These are phyloP conservation scores for Macrotrachela quadricornifera DNA, from an alignment of 1,140 invertebrate species.

Conservation along the genomic window DNA sequence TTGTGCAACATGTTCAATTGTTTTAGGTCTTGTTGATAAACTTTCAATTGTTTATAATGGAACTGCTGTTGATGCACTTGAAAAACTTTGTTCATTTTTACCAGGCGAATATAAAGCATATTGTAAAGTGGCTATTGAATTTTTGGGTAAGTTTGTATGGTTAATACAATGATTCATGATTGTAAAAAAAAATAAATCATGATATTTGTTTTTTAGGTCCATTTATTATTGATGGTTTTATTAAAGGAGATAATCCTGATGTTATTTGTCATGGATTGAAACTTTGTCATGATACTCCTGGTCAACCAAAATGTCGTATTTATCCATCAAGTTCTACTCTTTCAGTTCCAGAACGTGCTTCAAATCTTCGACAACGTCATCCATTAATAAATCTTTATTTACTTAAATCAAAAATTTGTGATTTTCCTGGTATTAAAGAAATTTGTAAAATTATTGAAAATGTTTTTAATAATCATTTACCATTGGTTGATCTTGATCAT, in stretches of 20 bases:
- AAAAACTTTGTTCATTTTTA: conserved; percentile 17
- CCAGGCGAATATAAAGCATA: conserved; percentile 9
- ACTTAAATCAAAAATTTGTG: too few relatives aligned
- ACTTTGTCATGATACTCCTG: conserved; percentile 15
- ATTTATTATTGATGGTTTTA: too few relatives aligned
- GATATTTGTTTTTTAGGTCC: too few relatives aligned
- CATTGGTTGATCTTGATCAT: too few relatives aligned
- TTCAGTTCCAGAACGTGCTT: too few relatives aligned
- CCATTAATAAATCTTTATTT: too few relatives aligned
- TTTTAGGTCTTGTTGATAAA: conserved; percentile 19
- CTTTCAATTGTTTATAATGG: conserved; percentile 19
- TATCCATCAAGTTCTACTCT: conserved; percentile 7
- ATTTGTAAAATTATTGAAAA: too few relatives aligned
- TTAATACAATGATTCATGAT: conserved; percentile 12
- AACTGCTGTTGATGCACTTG: conserved; percentile 13
- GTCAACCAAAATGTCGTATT: conserved; percentile 12
- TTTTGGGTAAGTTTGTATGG: conserved; percentile 13
- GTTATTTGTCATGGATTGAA: conserved; percentile 18
- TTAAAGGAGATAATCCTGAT: conserved; percentile 15
- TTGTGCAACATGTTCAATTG: conserved; percentile 19
- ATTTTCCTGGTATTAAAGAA: too few relatives aligned
- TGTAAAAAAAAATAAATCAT: background rate
- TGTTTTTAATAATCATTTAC: too few relatives aligned
- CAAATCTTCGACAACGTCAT: too few relatives aligned
- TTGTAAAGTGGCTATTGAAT: conserved; percentile 12